Evolutionary conservation across 2,113 vertebrate genomes (phyloP).

Genomic region (Pseudorhombus dupliciocellatus): DNA sequence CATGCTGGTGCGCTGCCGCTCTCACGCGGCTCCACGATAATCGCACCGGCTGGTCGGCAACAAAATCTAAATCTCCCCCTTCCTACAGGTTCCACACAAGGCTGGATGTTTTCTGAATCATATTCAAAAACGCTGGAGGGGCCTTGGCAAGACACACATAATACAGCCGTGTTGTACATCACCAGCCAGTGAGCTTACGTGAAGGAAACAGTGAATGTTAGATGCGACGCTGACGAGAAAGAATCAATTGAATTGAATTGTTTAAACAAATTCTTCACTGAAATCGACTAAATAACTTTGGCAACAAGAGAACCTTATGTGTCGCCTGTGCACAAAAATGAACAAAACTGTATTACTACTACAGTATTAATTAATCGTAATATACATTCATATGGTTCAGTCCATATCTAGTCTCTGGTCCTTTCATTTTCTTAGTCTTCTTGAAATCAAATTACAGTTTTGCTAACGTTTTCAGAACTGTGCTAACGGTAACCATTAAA

Average conservation of each 20-base stretch:
- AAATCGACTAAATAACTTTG: constrained; percentile 6
- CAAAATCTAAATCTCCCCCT: constrained; percentile 63
- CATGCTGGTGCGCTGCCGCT: constrained; percentile 60
- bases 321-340: not conserved
- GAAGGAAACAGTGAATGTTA: constrained; percentile 4
- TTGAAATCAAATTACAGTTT: not conserved
- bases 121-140: constrained; percentile 21
- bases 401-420: too few relatives aligned
- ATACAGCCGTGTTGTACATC: constrained; percentile 14
- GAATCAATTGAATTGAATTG: not conserved
- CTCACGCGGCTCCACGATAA: constrained; percentile 65
- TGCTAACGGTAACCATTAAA: too few relatives aligned
- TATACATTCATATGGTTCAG: too few relatives aligned
- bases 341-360: not conserved
- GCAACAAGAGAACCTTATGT: constrained; percentile 8
- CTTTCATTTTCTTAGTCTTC: not conserved
- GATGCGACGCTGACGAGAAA: constrained; percentile 3
- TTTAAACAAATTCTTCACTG: constrained; percentile 17
- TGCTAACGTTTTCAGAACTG: not conserved
- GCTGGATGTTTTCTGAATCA: constrained; percentile 45
- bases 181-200: constrained; percentile 12
- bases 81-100: constrained; percentile 55
- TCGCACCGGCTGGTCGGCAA: constrained; percentile 52
- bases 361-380: not conserved
- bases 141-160: not conserved